phyloP scores from a whole-genome alignment of 2,888 invertebrate species.

The Torymus tubicola region DNA sequence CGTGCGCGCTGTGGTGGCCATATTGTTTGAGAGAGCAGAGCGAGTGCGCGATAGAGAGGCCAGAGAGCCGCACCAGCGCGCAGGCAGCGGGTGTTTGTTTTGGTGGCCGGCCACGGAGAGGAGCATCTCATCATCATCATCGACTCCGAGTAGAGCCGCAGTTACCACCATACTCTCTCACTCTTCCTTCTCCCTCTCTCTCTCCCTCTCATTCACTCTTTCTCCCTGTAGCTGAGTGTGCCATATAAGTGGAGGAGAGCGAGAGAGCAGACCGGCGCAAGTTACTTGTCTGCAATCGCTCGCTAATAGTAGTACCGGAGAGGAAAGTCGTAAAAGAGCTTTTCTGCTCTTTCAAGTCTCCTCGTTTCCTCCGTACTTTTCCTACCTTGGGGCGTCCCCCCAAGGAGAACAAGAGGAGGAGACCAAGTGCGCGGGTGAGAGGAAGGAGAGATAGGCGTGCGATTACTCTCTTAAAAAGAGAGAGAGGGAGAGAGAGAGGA shows the following conservation, averaged over 20 bases:
- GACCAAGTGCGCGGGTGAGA: too few relatives aligned
- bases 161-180: too few relatives aligned
- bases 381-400: conserved; percentile 24
- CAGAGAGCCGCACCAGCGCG: neutral
- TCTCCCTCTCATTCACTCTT: too few relatives aligned
- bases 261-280: neutral
- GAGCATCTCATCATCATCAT: too few relatives aligned
- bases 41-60: conserved; percentile 25
- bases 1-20: conserved; percentile 66
- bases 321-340: too few relatives aligned
- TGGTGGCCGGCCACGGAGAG: conserved; percentile 61
- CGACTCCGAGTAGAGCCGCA: too few relatives aligned
- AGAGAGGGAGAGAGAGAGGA: conserved; percentile 11
- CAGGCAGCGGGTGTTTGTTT: conserved; percentile 71
- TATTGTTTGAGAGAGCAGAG: conserved; percentile 68
- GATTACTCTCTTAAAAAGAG: neutral
- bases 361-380: conserved; percentile 6
- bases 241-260: neutral
- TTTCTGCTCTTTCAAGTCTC: neutral
- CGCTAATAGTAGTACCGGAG: neutral
- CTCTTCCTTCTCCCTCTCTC: too few relatives aligned
- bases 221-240: too few relatives aligned
- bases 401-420: neutral
- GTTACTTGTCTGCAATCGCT: neutral
- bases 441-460: too few relatives aligned